These are phyloP conservation scores for Pitta sordida DNA, from an alignment of 2,113 vertebrate species.

Conservation along the genomic window DNA sequence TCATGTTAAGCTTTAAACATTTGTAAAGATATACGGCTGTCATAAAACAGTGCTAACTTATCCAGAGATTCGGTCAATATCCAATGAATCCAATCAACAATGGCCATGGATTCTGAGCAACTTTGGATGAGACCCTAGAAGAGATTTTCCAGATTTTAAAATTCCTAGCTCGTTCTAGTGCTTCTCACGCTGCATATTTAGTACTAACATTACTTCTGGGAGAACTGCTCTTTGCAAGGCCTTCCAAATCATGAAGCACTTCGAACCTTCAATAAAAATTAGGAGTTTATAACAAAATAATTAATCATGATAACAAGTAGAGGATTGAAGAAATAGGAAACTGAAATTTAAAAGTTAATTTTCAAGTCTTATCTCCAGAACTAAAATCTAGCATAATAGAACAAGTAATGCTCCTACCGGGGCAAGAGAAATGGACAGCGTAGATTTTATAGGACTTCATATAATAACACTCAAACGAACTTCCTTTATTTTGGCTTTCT, in stretches of 20 bases:
- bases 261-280: conserved; percentile 6
- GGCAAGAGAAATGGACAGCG: neutral
- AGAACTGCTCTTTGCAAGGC: neutral
- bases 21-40: neutral
- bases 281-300: neutral
- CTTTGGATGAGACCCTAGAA: neutral
- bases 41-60: neutral
- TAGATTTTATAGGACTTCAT: neutral
- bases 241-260: neutral
- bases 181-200: neutral
- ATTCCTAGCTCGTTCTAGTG: neutral
- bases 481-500: neutral
- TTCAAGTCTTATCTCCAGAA: neutral
- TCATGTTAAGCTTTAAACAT: neutral
- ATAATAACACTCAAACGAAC: neutral
- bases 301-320: neutral
- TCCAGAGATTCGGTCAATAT: neutral
- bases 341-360: neutral
- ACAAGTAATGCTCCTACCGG: fast-evolving
- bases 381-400: neutral
- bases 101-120: neutral
- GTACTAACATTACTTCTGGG: neutral
- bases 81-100: neutral
- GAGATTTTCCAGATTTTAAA: neutral
- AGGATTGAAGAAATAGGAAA: neutral